Evolutionary conservation across 2,888 invertebrate species (phyloP).

Genomic region (Caenorhabditis japonica): DNA sequence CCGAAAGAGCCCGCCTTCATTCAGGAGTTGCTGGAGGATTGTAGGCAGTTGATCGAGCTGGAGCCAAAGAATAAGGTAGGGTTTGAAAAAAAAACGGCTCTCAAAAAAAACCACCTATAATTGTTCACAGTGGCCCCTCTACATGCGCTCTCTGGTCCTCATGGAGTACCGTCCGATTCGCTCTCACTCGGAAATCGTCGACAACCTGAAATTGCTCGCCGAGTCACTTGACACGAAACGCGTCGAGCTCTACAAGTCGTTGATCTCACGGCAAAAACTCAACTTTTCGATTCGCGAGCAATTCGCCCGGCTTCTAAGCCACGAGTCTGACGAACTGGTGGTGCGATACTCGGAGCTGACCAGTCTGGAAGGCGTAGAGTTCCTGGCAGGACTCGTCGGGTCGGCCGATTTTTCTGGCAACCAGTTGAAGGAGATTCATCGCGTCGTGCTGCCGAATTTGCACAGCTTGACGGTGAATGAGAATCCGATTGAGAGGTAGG

Average conservation of each 20-base stretch:
- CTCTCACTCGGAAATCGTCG: slow-evolving; percentile 44
- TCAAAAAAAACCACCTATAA: not conserved
- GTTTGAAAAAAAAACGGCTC: not conserved
- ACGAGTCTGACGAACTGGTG: slow-evolving; percentile 11
- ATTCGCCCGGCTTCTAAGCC: slow-evolving; percentile 17
- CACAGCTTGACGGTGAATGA: slow-evolving; percentile 56
- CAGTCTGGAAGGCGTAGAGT: slow-evolving; percentile 57
- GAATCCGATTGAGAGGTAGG: slow-evolving; percentile 56
- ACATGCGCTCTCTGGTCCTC: slow-evolving; percentile 51
- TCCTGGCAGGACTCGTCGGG: slow-evolving; percentile 56
- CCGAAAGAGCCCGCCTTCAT: slow-evolving; percentile 24
- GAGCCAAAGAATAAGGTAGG: slow-evolving; percentile 49
- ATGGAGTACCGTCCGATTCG: slow-evolving; percentile 40
- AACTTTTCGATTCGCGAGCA: slow-evolving; percentile 30
- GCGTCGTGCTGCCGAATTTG: slow-evolving; percentile 58
- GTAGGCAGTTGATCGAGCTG: slow-evolving; percentile 33
- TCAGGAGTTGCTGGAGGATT: slow-evolving; percentile 30
- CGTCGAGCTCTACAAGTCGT: slow-evolving; percentile 22
- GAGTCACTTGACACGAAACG: slow-evolving; percentile 38
- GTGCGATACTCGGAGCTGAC: slow-evolving; percentile 35
- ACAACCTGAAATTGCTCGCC: slow-evolving; percentile 39
- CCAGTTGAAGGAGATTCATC: slow-evolving; percentile 41
- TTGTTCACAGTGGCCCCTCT: slow-evolving; percentile 58
- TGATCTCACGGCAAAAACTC: slow-evolving; percentile 30
- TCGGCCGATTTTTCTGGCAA: slow-evolving; percentile 55